A percentile compares a stretch with the other conserved stretches of the same genome.
phyloP scores from a whole-genome alignment of 2,113 vertebrate species.

The Xenus cinereus region DNA sequence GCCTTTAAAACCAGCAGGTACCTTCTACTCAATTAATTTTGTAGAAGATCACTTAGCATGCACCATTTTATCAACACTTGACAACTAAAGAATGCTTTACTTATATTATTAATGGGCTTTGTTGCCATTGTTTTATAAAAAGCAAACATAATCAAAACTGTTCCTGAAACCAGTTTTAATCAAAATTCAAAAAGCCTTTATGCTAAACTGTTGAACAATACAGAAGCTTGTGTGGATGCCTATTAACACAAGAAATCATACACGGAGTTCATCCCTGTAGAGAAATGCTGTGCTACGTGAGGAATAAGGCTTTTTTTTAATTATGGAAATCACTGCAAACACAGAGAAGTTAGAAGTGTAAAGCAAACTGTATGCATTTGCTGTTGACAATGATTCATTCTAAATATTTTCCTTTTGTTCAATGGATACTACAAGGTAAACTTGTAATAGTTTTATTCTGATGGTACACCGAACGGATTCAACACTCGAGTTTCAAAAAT shows the following conservation, averaged over 20 bases:
- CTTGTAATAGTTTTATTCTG: not conserved
- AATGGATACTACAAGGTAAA: not conserved
- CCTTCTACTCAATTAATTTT: conserved; percentile 63
- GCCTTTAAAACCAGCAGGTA: conserved; percentile 49
- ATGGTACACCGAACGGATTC: not conserved
- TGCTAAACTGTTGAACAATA: not conserved
- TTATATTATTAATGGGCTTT: not conserved
- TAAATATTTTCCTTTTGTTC: not conserved
- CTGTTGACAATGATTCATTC: not conserved
- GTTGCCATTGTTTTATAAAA: not conserved
- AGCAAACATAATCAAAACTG: not conserved
- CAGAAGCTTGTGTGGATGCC: not conserved
- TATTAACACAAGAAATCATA: not conserved
- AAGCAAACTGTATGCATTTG: not conserved
- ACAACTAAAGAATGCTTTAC: conserved; percentile 1
- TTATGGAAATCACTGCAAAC: not conserved
- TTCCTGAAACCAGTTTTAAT: not conserved
- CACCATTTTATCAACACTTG: conserved; percentile 16
- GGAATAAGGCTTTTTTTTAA: not conserved
- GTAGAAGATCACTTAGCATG: conserved; percentile 31
- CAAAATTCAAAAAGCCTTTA: not conserved
- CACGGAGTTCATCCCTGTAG: not conserved
- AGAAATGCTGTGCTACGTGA: not conserved
- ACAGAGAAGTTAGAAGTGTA: not conserved
- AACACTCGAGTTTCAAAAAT: not conserved